Evolutionary conservation across 1,140 invertebrate species (phyloP).

Genomic region (Brachionus manjavacas): DNA sequence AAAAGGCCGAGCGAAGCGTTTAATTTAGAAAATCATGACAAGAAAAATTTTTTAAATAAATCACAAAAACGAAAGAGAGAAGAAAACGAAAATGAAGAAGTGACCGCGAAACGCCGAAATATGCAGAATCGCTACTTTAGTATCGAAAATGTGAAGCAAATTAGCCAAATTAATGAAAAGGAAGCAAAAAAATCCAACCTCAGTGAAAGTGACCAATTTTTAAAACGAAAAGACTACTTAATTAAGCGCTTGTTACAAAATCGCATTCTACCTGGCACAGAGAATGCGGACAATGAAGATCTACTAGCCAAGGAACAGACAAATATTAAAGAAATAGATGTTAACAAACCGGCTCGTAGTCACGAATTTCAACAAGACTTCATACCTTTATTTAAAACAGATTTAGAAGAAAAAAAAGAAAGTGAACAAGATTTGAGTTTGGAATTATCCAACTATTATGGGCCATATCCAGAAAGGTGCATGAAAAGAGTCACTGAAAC

Average conservation of each 20-base stretch:
- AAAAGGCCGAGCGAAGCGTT: background rate
- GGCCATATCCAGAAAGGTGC: background rate
- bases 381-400: constrained; percentile 6
- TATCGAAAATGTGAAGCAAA: background rate
- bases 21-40: background rate
- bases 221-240: constrained; percentile 14
- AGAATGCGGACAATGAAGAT: background rate
- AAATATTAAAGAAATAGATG: background rate
- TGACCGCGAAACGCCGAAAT: background rate
- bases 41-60: background rate
- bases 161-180: background rate
- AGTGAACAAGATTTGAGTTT: background rate
- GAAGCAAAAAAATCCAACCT: background rate
- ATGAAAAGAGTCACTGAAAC: background rate
- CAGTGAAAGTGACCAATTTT: background rate
- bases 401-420: background rate
- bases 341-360: background rate
- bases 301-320: background rate
- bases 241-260: background rate
- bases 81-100: background rate
- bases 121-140: constrained; percentile 14
- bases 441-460: background rate
- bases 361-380: background rate
- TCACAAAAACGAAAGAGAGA: background rate
- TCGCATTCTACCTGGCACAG: background rate